Percentiles rank a stretch among this genome's conserved stretches.
Conservation (phyloP, 2,113 vertebrate species). For the Bufo bufo region DNA sequence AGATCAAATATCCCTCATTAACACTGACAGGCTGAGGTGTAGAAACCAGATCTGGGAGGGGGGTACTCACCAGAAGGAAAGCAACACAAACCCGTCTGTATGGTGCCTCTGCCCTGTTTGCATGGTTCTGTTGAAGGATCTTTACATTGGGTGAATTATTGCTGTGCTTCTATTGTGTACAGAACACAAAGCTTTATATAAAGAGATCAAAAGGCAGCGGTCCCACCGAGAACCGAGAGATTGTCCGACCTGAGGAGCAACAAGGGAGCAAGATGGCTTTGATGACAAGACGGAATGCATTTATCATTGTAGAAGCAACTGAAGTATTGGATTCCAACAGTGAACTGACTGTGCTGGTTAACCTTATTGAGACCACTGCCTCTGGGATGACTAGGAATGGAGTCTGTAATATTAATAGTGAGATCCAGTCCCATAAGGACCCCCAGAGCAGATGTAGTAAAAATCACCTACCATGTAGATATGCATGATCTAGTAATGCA, state of each 20-base stretch:
- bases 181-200: background rate
- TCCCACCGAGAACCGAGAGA: background rate
- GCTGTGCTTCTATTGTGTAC: background rate
- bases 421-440: background rate
- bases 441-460: background rate
- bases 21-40: background rate
- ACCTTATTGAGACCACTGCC: background rate
- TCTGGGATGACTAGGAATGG: background rate
- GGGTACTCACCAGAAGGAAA: background rate
- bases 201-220: background rate
- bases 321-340: background rate
- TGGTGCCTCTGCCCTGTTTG: background rate
- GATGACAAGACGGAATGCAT: conserved; percentile 7
- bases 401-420: background rate
- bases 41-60: background rate
- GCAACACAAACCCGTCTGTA: background rate
- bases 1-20: background rate
- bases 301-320: conserved; percentile 19
- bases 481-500: background rate
- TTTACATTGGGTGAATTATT: background rate
- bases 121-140: background rate
- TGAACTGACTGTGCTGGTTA: background rate
- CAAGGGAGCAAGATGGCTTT: conserved; percentile 12
- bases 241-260: background rate
- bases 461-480: background rate